A percentile compares a stretch with the other conserved stretches of the same genome.
These are phyloP conservation scores for Malthinus seriepunctatus DNA, from an alignment of 2,888 invertebrate species.

Conservation along the genomic window DNA sequence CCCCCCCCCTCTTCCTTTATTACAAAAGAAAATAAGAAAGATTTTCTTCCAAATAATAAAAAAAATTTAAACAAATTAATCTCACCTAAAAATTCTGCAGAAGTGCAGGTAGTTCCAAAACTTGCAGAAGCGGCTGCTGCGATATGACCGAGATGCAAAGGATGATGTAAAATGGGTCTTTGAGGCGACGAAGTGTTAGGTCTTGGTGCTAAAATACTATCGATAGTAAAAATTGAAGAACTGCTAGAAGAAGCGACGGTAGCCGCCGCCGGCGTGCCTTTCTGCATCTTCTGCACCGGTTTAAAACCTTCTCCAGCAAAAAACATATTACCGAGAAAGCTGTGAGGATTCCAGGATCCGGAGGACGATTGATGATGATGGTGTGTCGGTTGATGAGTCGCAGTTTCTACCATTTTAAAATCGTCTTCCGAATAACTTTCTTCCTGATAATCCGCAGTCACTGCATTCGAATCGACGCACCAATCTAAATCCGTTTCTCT, in stretches of 20 bases:
- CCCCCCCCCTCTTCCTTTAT: too few species aligned
- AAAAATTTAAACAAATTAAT: conserved; percentile 29
- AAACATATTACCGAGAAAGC: conserved; percentile 46
- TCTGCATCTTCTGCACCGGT: conserved; percentile 49
- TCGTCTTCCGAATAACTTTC: conserved; percentile 42
- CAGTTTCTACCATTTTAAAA: conserved; percentile 52
- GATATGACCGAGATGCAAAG: conserved; percentile 65
- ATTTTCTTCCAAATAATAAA: neutral
- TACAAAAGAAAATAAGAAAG: too few species aligned
- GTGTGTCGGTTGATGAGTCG: conserved; percentile 40
- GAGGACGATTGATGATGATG: conserved; percentile 28
- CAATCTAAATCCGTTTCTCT: conserved; percentile 51
- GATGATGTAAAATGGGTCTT: conserved; percentile 58
- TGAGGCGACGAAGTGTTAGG: conserved; percentile 61
- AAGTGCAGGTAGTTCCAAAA: conserved; percentile 63
- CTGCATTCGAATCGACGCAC: conserved; percentile 44
- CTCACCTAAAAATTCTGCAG: conserved; percentile 80
- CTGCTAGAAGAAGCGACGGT: conserved; percentile 42
- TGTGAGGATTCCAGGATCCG: conserved; percentile 35
- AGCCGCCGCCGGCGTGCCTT: conserved; percentile 51
- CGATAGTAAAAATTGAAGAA: conserved; percentile 79
- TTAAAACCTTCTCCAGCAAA: conserved; percentile 52
- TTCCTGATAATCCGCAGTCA: conserved; percentile 42
- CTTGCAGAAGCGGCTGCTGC: conserved; percentile 64
- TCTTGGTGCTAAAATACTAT: conserved; percentile 80